Base-by-base conservation (phyloP, 2,113 vertebrate species). In the Seriola quinqueradiata region DNA sequence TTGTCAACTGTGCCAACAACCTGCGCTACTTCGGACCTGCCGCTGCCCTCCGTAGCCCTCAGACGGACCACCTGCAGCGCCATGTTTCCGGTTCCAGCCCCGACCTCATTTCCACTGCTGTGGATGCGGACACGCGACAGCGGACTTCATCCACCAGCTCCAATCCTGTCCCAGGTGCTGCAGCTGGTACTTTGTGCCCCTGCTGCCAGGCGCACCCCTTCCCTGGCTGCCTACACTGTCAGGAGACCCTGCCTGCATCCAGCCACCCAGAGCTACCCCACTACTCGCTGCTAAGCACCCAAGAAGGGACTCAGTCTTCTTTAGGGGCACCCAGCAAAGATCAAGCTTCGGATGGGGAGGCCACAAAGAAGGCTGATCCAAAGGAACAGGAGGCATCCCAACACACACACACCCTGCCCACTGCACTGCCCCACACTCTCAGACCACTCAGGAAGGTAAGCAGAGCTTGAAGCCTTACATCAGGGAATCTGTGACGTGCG, bases 1-100 rank as follows among this genome's bases (percentile, higher is more conserved):
- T 98, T 1, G 97, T 97, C 32, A 96, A 93, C 88, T 99, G 98
- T 48, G 97, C 97, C 81, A 99, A 97, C 94, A 98, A 98, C 91
- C 91, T 99, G 74, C 94, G 97, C 38, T 99, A 99, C 89, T 99
- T 99, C n/a, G 98, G 98, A 5, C 98, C 98, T 0, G 98, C 98
- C 0, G 98, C 98, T 0, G 96, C 98, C 19, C 95, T 99, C 73
- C 95, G 98, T 32, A 99, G 98, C 93, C 98, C 98, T 0, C 97
- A 99, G 91, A 97, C 97, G 0, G 97, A 97, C 95, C 97, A 98
- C 8, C 94, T 97, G 2, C 98, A 98, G n/a, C 93, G 97, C 36
- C 94, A 93, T 2, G 82, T 98, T 54, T 97, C 98, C 0, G 96
- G 96, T 40, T 96, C 97, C 68, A 97, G 96, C 92, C 98, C 98